Conservation (phyloP, 37 sponge, comb jelly and placozoan genomes). For the Halichondria panicea region DNA sequence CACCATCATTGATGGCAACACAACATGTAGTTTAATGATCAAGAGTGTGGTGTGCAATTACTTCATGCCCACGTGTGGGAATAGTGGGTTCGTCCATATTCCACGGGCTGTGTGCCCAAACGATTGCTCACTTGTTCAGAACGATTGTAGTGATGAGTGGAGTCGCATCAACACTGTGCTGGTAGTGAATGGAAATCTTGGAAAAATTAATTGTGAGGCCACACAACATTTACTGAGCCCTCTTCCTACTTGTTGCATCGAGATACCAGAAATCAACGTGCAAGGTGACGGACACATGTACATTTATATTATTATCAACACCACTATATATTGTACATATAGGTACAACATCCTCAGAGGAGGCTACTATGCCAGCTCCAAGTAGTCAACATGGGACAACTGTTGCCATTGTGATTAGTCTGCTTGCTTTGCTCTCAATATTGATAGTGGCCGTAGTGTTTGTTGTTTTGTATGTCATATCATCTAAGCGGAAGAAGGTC, state of each 20-base stretch:
- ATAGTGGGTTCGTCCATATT: neutral
- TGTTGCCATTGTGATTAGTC: neutral
- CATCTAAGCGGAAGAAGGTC: conserved; percentile 7
- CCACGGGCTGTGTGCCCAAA: conserved; percentile 5
- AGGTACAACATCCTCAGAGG: neutral
- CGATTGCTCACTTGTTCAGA: conserved; percentile 7
- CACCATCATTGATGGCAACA: neutral
- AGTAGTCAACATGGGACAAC: neutral
- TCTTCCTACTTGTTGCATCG: conserved; percentile 20
- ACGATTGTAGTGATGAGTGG: conserved; percentile 4
- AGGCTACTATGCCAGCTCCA: neutral
- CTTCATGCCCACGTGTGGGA: conserved; percentile 25
- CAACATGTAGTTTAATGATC: neutral
- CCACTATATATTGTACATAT: neutral
- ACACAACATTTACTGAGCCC: neutral
- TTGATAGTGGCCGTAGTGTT: neutral
- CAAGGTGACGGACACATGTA: neutral
- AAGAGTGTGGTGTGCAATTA: conserved; percentile 8
- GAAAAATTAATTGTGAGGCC: neutral
- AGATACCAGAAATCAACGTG: neutral
- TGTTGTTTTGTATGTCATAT: neutral
- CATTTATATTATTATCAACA: neutral
- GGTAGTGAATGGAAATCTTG: neutral
- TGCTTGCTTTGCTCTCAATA: neutral
- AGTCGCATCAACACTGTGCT: neutral